These are phyloP conservation scores for Xestoiulus laeticollis DNA, from an alignment of 2,888 invertebrate species.

Conservation along the genomic window DNA sequence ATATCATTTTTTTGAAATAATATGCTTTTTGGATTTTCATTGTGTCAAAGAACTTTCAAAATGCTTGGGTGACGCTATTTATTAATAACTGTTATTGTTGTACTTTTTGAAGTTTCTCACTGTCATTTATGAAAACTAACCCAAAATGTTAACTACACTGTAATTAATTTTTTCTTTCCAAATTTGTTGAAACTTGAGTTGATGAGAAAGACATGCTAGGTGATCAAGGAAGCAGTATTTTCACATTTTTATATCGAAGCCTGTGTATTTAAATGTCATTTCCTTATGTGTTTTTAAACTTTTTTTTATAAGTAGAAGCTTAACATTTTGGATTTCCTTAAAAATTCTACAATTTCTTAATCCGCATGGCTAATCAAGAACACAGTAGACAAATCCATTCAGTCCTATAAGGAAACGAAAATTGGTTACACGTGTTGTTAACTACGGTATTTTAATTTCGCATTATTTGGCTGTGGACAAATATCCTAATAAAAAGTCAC, in stretches of 20 bases:
- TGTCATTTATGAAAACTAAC: conserved; percentile 2
- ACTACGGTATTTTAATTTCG: background rate
- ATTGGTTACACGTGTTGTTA: background rate
- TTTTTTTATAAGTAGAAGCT: background rate
- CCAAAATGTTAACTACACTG: background rate
- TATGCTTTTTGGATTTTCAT: background rate
- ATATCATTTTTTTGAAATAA: background rate
- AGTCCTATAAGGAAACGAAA: background rate
- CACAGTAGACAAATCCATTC: background rate
- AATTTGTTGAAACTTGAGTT: background rate
- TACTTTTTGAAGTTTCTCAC: background rate
- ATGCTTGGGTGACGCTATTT: conserved; percentile 27
- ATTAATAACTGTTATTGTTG: conserved; percentile 17
- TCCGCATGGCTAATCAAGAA: background rate
- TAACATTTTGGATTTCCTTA: background rate
- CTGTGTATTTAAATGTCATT: background rate
- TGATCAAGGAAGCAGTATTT: background rate
- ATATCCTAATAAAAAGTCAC: background rate
- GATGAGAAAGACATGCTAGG: background rate
- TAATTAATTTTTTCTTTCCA: conserved; percentile 22
- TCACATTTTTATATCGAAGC: background rate
- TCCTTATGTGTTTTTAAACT: background rate
- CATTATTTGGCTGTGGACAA: background rate
- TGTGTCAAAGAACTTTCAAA: conserved; percentile 27
- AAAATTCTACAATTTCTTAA: background rate